Base-by-base conservation (phyloP, 2,797 vertebrate genomes). In the Lithobates pipiens region DNA sequence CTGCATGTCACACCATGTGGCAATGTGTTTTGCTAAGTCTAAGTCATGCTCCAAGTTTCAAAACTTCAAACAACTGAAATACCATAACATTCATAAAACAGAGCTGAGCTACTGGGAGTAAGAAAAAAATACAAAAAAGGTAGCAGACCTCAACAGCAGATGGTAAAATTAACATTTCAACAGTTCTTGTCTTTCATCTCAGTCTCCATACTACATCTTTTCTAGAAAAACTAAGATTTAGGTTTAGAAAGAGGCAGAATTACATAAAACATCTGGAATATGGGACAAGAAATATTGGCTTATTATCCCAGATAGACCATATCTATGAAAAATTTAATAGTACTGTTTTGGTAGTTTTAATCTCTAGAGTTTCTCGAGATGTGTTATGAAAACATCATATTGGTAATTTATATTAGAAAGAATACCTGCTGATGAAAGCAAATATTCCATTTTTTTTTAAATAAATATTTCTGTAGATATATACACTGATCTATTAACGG, bases 121-220 rank as follows among this genome's bases (percentile, higher is more conserved):
- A 91, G 95, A 93, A 93, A 93, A 96, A 96, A 95, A 93, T 88
- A 92, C 90, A 93, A 94, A 94, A 29, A 98, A 98, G 95, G 95
- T 98, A 98, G 96, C 96, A 95, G 95, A 96, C 95, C 96, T 97
- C 96, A 94, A 97, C 95, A 97, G 96, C 95, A 97, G 97, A 99
- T 96, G 97, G 97, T 96, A 96, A 98, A 99, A 98, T 99, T 97
- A 99, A 98, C 97, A 98, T 99, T 98, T 99, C 96, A 98, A 98
- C 96, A 98, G 95, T 95, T 97, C 93, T 92, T 94, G 93, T 94
- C 96, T 98, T 99, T 99, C 95, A 99, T 99, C 96, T 97, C 91
- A 87, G 96, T 97, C 96, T 98, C 96, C 90, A 94, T 89, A 97
- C 95, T 95, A 95, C 93, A 92, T 93, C 95, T 95, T 95, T 96